These are phyloP conservation scores for Penaeus vannamei DNA, from an alignment of 1,140 invertebrate species.

Conservation along the genomic window DNA sequence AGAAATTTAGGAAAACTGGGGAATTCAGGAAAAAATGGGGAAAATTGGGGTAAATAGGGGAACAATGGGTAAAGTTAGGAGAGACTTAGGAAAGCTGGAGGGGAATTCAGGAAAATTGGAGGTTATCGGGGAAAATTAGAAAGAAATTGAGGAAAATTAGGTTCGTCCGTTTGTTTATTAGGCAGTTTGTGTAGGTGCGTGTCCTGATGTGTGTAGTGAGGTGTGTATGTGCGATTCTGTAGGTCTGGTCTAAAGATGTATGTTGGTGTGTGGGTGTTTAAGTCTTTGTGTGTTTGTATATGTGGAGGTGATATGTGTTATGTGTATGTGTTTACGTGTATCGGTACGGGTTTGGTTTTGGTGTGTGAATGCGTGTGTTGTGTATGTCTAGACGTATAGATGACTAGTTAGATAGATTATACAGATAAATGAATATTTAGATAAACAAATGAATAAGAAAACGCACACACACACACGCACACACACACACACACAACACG, in stretches of 20 bases:
- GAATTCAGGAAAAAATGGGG: neutral
- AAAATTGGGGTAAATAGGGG: neutral
- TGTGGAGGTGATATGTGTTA: no score
- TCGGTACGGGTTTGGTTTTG: no score
- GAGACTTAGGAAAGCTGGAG: neutral
- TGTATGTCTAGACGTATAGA: no score
- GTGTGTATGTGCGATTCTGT: neutral
- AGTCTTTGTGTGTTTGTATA: no score
- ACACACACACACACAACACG: no score
- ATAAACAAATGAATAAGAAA: no score
- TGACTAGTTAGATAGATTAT: no score
- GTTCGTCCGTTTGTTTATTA: neutral
- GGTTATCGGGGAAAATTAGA: neutral
- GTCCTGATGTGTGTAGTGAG: neutral
- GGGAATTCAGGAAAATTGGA: neutral
- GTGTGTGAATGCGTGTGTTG: no score
- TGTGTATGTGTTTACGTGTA: no score
- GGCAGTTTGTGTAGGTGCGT: conserved; percentile 7
- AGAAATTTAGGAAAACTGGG: neutral
- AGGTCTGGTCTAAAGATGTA: neutral
- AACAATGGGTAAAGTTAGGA: neutral
- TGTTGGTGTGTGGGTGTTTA: neutral
- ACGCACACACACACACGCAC: no score
- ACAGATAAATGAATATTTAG: no score
- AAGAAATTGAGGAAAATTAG: no score